These are phyloP conservation scores for Equus quagga DNA, from an alignment of 2,113 vertebrate species.

Conservation along the genomic window DNA sequence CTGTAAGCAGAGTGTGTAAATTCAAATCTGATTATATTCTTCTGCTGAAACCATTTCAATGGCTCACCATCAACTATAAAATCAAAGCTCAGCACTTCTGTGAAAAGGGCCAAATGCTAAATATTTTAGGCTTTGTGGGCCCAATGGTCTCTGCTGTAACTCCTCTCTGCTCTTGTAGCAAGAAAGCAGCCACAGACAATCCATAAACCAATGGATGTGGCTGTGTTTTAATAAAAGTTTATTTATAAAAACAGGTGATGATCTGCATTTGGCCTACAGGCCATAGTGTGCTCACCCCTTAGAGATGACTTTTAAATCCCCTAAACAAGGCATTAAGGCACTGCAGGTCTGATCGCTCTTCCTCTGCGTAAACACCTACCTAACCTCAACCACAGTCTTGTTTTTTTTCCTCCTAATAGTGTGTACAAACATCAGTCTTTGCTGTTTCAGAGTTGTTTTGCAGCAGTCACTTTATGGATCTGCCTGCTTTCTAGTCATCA, in stretches of 20 bases:
- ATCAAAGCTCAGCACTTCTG: background rate
- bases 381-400: background rate
- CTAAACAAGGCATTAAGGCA: background rate
- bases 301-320: background rate
- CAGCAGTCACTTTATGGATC: background rate
- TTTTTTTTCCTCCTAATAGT: background rate
- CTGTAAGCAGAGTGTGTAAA: background rate
- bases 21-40: background rate
- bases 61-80: background rate
- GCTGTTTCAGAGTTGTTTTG: background rate
- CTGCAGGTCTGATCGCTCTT: background rate
- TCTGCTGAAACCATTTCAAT: background rate
- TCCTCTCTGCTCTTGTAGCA: background rate
- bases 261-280: background rate
- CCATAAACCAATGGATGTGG: background rate
- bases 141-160: background rate
- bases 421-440: background rate
- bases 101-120: background rate
- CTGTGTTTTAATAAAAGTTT: background rate
- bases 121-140: background rate
- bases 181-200: background rate
- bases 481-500: background rate
- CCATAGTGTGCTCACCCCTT: rapidly evolving
- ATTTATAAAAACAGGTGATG: background rate
- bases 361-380: background rate